Evolutionary conservation across 1,140 invertebrate genomes (phyloP).

Genomic region (Octopus sinensis): DNA sequence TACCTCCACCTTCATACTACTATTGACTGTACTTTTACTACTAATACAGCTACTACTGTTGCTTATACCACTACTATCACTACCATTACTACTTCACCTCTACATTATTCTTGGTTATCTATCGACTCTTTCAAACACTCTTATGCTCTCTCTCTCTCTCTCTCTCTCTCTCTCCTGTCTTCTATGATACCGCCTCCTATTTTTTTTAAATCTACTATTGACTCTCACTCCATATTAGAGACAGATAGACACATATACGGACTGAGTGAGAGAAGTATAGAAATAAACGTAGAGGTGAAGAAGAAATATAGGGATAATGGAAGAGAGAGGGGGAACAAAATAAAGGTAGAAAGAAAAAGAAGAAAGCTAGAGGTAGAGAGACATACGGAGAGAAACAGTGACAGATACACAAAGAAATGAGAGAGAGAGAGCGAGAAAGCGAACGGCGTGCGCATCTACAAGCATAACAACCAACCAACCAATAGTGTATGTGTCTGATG

Average conservation of each 20-base stretch:
- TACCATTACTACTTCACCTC: not conserved
- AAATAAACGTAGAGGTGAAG: too few relatives aligned
- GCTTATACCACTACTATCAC: not conserved
- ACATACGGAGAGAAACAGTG: too few relatives aligned
- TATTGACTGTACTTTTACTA: constrained; percentile 45
- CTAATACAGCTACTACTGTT: not conserved
- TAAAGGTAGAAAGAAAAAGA: too few relatives aligned
- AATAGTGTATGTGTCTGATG: not conserved
- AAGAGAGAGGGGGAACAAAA: too few relatives aligned
- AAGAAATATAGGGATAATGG: too few relatives aligned
- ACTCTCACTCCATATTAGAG: not conserved
- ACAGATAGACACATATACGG: not conserved
- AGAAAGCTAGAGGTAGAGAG: too few relatives aligned
- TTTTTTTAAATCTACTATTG: not conserved
- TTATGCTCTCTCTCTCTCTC: constrained; percentile 10
- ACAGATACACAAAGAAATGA: too few relatives aligned
- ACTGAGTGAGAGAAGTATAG: too few relatives aligned
- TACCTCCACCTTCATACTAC: not conserved
- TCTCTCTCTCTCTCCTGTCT: not conserved
- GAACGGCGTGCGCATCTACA: too few relatives aligned
- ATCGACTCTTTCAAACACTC: constrained; percentile 12
- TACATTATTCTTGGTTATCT: constrained; percentile 13
- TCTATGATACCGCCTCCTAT: not conserved
- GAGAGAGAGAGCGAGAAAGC: too few relatives aligned
- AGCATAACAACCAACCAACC: too few relatives aligned